phyloP scores from a whole-genome alignment of 92 coral and sea anemone genomes.

The Scolanthus callimorphus region DNA sequence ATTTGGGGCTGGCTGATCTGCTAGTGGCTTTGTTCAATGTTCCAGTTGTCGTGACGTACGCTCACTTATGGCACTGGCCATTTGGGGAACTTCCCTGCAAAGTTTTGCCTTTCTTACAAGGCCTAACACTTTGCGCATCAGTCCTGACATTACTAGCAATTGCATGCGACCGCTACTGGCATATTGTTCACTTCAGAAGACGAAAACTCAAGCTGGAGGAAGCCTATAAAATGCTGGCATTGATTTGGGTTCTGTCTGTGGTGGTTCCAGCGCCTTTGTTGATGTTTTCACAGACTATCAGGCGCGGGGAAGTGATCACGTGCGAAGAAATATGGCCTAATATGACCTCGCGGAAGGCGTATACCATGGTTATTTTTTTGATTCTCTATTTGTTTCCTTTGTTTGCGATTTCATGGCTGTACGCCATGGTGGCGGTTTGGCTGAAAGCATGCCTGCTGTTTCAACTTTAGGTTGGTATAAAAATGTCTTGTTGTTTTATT shows the following conservation, averaged over 20 bases:
- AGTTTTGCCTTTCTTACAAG: conserved; percentile 69
- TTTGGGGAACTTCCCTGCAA: conserved; percentile 74
- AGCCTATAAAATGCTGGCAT: conserved; percentile 28
- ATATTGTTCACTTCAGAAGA: conserved; percentile 53
- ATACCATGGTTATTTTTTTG: conserved; percentile 50
- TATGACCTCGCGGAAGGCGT: conserved; percentile 37
- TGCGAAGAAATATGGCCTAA: conserved; percentile 80
- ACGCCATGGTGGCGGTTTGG: conserved; percentile 38
- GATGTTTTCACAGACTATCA: conserved; percentile 41
- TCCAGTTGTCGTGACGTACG: conserved; percentile 63
- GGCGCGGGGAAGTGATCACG: conserved; percentile 12
- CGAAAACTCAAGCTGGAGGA: conserved; percentile 35
- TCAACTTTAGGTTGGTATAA: too few relatives aligned
- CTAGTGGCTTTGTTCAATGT: conserved; percentile 64
- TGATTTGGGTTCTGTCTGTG: conserved; percentile 57
- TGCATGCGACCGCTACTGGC: conserved; percentile 75
- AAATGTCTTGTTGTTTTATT: too few relatives aligned
- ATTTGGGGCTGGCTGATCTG: conserved; percentile 65
- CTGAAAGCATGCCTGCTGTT: conserved; percentile 34
- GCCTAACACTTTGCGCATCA: conserved; percentile 68
- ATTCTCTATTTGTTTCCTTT: conserved; percentile 56
- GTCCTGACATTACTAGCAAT: conserved; percentile 61
- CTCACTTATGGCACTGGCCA: conserved; percentile 75
- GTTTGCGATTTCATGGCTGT: conserved; percentile 41
- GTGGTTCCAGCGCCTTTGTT: conserved; percentile 56